Percentiles rank a stretch among this genome's conserved stretches.
Conservation (phyloP, 2,797 vertebrate genomes). For the Miichthys miiuy region DNA sequence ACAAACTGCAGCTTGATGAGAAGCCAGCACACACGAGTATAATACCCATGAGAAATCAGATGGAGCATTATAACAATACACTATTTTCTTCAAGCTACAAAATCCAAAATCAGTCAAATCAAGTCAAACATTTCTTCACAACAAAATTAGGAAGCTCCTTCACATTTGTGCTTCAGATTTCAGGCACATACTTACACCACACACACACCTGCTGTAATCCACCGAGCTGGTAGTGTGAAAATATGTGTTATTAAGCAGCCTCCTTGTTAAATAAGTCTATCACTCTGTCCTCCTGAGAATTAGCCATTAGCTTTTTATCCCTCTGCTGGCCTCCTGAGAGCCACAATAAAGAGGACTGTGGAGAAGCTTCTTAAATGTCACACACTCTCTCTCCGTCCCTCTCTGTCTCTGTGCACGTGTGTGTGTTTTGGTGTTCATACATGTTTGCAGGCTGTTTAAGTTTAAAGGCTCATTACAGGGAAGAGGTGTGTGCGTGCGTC, state of each 20-base stretch:
- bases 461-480: conserved; percentile 15
- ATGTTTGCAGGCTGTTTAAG: conserved; percentile 2
- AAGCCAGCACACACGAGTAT: too few species aligned
- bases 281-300: conserved; percentile 58
- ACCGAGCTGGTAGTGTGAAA: conserved; percentile 42
- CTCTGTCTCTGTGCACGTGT: neutral
- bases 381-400: neutral
- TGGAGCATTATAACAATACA: neutral
- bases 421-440: conserved; percentile 9
- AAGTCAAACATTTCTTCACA: neutral
- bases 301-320: conserved; percentile 65
- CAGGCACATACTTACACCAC: neutral
- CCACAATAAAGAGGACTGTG: conserved; percentile 35
- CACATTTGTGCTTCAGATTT: too few species aligned
- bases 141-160: neutral
- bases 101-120: neutral
- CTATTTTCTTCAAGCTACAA: neutral
- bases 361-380: conserved; percentile 58
- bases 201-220: conserved; percentile 42
- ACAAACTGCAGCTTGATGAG: too few species aligned
- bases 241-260: conserved; percentile 62
- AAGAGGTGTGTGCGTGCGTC: neutral
- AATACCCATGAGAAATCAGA: too few species aligned
- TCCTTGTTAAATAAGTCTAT: conserved; percentile 66
- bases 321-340: conserved; percentile 44